These are phyloP conservation scores for Stenolophus ochropezus DNA, from an alignment of 2,888 invertebrate species.

Conservation along the genomic window DNA sequence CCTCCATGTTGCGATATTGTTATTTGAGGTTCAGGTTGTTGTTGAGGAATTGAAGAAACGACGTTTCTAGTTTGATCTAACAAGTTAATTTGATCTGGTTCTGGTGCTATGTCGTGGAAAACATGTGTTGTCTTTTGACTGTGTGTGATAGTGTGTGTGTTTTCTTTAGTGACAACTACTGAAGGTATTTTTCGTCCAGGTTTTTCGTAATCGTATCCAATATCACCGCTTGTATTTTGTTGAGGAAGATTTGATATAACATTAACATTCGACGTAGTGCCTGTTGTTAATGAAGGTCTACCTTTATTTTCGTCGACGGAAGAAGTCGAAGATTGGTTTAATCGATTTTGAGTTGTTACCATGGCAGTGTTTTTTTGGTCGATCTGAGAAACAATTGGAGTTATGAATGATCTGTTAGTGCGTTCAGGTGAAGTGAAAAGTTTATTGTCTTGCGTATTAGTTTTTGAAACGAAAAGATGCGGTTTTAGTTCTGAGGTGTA, in stretches of 20 bases:
- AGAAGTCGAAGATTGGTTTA: background rate
- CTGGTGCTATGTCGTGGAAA: constrained; percentile 5
- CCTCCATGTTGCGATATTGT: background rate
- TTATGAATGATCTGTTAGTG: constrained; percentile 18
- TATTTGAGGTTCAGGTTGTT: background rate
- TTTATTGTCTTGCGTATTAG: background rate
- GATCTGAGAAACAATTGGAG: constrained; percentile 45
- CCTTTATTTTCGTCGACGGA: background rate
- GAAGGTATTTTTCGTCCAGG: background rate
- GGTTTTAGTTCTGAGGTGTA: constrained; percentile 2
- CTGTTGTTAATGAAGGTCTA: background rate
- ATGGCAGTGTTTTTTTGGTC: background rate
- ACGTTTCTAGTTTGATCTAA: background rate
- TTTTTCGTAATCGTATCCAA: background rate
- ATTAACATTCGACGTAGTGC: background rate
- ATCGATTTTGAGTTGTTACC: background rate
- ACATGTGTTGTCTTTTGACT: constrained; percentile 40
- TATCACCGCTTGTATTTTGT: background rate
- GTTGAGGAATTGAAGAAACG: background rate
- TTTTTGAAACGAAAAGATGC: background rate
- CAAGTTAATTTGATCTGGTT: constrained; percentile 14
- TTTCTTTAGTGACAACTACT: constrained; percentile 45
- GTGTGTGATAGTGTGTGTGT: constrained; percentile 27
- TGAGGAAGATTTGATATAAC: background rate
- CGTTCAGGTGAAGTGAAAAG: constrained; percentile 13